These are phyloP conservation scores for Thalassophryne amazonica DNA, from an alignment of 2,797 vertebrate genomes.

Conservation along the genomic window DNA sequence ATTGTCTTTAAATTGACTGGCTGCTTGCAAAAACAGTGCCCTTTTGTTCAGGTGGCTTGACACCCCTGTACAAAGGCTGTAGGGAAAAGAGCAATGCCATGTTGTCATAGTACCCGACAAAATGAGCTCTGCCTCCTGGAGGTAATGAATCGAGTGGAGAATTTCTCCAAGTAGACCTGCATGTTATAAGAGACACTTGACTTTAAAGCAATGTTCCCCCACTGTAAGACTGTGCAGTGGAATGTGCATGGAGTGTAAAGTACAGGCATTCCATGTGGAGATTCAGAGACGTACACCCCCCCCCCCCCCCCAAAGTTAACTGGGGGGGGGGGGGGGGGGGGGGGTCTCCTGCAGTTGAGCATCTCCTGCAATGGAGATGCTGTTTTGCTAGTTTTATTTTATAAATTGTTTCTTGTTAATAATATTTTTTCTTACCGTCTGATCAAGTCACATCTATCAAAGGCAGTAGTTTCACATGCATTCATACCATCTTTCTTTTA, in stretches of 20 bases:
- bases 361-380: no score
- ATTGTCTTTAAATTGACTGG: slow-evolving; percentile 44
- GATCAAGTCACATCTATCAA: no score
- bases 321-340: no score
- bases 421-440: no score
- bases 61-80: slow-evolving; percentile 34
- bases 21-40: slow-evolving; percentile 42
- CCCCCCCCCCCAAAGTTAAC: no score
- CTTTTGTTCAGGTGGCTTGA: slow-evolving; percentile 48
- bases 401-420: no score
- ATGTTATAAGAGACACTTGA: slow-evolving; percentile 64
- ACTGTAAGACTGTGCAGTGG: slow-evolving; percentile 23
- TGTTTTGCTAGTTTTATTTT: no score
- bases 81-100: slow-evolving; percentile 61
- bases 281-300: slow-evolving; percentile 22
- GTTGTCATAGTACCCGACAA: slow-evolving; percentile 72
- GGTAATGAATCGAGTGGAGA: slow-evolving; percentile 68
- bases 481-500: no score
- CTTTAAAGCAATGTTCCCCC: slow-evolving; percentile 62
- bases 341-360: no score
- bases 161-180: slow-evolving; percentile 63
- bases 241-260: slow-evolving; percentile 20
- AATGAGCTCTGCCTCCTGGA: slow-evolving; percentile 62
- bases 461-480: no score
- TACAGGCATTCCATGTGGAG: slow-evolving; percentile 16